A percentile compares a stretch with the other conserved stretches of the same genome.
Evolutionary conservation across 2,797 vertebrate genomes (phyloP).

Genomic region (Emydoidea blandingii): DNA sequence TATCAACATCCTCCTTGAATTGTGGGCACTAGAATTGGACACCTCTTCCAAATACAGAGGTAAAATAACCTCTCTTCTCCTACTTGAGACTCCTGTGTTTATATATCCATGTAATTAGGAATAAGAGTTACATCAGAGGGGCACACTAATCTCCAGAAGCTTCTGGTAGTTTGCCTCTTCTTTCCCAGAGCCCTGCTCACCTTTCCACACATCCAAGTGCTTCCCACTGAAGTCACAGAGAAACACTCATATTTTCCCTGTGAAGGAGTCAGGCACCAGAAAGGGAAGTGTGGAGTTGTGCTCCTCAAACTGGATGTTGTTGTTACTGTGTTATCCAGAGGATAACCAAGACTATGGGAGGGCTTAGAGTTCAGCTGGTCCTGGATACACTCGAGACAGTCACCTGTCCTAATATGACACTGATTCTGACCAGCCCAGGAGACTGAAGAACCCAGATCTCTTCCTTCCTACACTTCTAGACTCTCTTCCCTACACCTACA

Average conservation of each 20-base stretch:
- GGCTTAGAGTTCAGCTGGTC: neutral
- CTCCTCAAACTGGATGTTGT: neutral
- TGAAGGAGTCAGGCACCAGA: neutral
- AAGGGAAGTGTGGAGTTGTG: neutral
- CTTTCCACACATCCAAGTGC: neutral
- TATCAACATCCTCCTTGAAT: neutral
- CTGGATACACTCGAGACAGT: neutral
- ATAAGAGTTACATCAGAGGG: neutral
- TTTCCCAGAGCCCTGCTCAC: neutral
- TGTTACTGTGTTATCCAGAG: neutral
- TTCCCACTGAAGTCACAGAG: neutral
- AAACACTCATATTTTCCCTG: neutral
- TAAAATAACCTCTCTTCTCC: too few relatives aligned
- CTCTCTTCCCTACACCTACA: neutral
- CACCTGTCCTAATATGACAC: neutral
- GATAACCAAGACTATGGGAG: neutral
- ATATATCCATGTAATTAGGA: neutral
- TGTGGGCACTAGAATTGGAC: too few relatives aligned
- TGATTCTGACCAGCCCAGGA: neutral
- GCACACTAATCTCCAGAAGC: neutral
- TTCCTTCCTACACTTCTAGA: neutral
- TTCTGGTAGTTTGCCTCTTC: neutral
- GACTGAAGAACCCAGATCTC: neutral
- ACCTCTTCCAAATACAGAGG: too few relatives aligned
- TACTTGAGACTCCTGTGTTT: neutral